Evolutionary conservation across 1,140 invertebrate genomes (phyloP).

Genomic region (Bursaphelenchus mucronatus): DNA sequence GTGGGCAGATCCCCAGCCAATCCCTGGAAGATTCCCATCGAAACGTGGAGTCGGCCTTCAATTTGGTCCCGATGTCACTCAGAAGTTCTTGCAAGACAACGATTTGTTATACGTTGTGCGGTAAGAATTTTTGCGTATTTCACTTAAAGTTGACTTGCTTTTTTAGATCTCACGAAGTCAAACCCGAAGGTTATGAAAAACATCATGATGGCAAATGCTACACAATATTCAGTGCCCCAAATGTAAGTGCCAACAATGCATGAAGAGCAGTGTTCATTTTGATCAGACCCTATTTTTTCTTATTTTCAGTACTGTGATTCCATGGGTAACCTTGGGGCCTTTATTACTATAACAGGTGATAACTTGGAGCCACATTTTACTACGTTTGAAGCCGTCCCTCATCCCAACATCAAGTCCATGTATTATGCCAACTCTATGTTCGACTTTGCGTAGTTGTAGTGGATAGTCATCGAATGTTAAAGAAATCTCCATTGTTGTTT

Average conservation of each 20-base stretch:
- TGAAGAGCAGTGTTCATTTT: slow-evolving; percentile 94
- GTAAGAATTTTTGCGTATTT: slow-evolving; percentile 27
- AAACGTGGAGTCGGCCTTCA: slow-evolving; percentile 95
- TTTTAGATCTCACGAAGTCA: slow-evolving; percentile 88
- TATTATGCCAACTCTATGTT: slow-evolving; percentile 36
- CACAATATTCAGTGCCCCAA: slow-evolving; percentile 94
- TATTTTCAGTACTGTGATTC: neutral
- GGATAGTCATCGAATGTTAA: neutral
- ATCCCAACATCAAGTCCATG: slow-evolving; percentile 63
- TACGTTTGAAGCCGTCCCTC: slow-evolving; percentile 87
- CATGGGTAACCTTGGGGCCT: slow-evolving; percentile 88
- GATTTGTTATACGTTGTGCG: slow-evolving; percentile 55
- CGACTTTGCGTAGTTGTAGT: slow-evolving; percentile 35
- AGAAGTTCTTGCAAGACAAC: slow-evolving; percentile 68
- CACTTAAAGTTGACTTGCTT: slow-evolving; percentile 1
- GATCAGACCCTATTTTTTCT: slow-evolving; percentile 60
- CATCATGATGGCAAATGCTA: slow-evolving; percentile 88
- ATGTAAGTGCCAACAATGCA: slow-evolving; percentile 89
- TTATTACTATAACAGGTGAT: slow-evolving; percentile 87
- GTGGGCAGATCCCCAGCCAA: slow-evolving; percentile 94
- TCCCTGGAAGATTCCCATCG: slow-evolving; percentile 77
- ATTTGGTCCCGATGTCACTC: slow-evolving; percentile 95
- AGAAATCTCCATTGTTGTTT: too few relatives aligned
- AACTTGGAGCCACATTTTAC: slow-evolving; percentile 82
- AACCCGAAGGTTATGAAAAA: slow-evolving; percentile 88